phyloP scores from a whole-genome alignment of 2,797 vertebrate species.

The Myotis pilosus region DNA sequence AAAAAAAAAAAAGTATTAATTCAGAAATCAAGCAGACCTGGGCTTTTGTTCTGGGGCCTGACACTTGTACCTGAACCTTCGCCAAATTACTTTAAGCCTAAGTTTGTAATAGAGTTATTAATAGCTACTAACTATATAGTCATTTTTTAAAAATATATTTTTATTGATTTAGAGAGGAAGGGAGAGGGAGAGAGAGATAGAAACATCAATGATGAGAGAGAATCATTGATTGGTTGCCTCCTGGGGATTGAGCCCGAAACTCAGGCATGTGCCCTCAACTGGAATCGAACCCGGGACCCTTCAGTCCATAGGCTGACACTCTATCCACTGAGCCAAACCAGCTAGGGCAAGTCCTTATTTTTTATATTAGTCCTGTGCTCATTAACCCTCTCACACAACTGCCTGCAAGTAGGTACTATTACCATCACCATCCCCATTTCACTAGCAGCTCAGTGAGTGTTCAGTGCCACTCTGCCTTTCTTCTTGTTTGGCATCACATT shows the following conservation, averaged over 20 bases:
- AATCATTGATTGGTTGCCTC: too few species aligned
- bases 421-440: not conserved
- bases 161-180: too few species aligned
- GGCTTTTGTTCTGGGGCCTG: not conserved
- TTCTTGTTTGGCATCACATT: not conserved
- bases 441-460: not conserved
- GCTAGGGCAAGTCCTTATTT: not conserved
- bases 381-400: conserved; percentile 1
- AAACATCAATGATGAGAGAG: too few species aligned
- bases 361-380: not conserved
- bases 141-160: not conserved
- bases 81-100: not conserved
- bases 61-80: conserved; percentile 2
- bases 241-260: too few species aligned
- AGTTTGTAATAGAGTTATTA: conserved; percentile 30
- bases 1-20: not conserved
- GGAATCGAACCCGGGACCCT: too few species aligned
- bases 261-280: too few species aligned
- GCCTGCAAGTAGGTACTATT: not conserved
- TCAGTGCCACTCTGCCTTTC: not conserved
- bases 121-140: not conserved
- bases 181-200: too few species aligned
- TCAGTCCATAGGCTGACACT: too few species aligned
- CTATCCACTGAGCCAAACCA: too few species aligned
- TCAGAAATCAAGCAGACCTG: conserved; percentile 4